Base-by-base conservation (phyloP, 2,797 vertebrate species). In the Triplophysa bombifrons region DNA sequence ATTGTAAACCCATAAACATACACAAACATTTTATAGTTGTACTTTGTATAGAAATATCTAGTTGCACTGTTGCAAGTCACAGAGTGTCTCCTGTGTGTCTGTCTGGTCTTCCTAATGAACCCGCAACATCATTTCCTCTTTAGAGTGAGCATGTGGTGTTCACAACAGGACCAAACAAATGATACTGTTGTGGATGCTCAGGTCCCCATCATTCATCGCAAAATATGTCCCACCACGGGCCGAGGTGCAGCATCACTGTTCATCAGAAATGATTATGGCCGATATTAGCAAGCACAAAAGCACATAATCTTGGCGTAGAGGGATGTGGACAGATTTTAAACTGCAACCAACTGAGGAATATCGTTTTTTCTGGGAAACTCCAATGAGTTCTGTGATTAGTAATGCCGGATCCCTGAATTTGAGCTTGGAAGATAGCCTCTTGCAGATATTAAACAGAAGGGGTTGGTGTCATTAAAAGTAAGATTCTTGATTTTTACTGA, bases 201-300 rank as follows among this genome's bases (percentile, higher is more conserved):
- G 8, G 50, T 25, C 48, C n/a, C 44, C 68, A 71, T 78, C 60
- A 46, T 71, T 78, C 56, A 71, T 63, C 6, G 16, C 13, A 63
- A 63, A 78, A 51, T 70, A 30, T 71, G n/a, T 61, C 69, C 67
- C n/a, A 63, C 27, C 25, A 16, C n/a, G 20, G 14, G 50, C 56
- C 60, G 16, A 30, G 8, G 44, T 60, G 55, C 46, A 19, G 51
- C 46, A 70, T 16, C 51, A 44, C 30, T 2, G 12, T 48, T 61
- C 19, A 78, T 71, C 55, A 19, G 25, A 60, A 19, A 68, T 58
- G 71, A 71, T 64, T 64, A 70, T 48, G 66, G 34, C 27, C 19
- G 16, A 78, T 71, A 63, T 71, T 27, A 71, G 56, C 75, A 68
- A 75, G 63, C 74, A 58, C 34, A 38, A 34, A 34, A 51, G 56